Base-by-base conservation (phyloP, 1,140 invertebrate species). In the Babylonia areolata region DNA sequence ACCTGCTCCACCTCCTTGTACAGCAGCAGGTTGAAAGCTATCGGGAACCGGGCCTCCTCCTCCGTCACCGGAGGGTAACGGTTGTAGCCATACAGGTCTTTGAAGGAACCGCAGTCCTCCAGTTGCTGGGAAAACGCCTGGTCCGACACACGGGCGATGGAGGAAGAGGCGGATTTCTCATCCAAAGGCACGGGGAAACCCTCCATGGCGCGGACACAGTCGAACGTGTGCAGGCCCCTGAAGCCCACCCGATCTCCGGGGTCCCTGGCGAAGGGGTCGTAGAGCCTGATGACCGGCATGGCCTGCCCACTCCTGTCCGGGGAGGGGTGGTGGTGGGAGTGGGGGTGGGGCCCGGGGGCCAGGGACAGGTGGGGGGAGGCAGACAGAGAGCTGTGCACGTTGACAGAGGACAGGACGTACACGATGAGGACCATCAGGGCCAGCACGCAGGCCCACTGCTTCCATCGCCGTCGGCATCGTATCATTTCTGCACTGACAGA, bases 11-110 rank as follows among this genome's bases (percentile, higher is more conserved):
- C 85, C 73, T 93, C 89, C 51, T 90, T 91, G 79, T 93, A 91
- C 17, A 93, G 88, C 1, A 94, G 77, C 40, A 94, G 90, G 80
- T 88, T 92, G 86, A 89, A 94, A 31, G 93, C 93, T 17, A 94
- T 85, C 0, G 92, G 90, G 71, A 92, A 92, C 9, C 88, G 64
- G 15, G 58, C 23, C 82, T 93, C 92, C 80, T 91, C 89, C 54
- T 88, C 39, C 54, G 71, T 54, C 20, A 84, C 58, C 0, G 11
- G 37, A 6, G 39, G n/a, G 73, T 85, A 77, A n/a, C 69, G 39
- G 31, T 73, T 17, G 73, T 86, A 88, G 20, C 82, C 85, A 54
- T 71, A 85, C 3, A 51, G 39, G 5, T 82, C 12, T 35, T 33
- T 58, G 37, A 88, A 90, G 2, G 23, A 31, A 20, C 80, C 31